Conservation (phyloP, 2,797 vertebrate species). For the Tenualosa thibaudeaui region DNA sequence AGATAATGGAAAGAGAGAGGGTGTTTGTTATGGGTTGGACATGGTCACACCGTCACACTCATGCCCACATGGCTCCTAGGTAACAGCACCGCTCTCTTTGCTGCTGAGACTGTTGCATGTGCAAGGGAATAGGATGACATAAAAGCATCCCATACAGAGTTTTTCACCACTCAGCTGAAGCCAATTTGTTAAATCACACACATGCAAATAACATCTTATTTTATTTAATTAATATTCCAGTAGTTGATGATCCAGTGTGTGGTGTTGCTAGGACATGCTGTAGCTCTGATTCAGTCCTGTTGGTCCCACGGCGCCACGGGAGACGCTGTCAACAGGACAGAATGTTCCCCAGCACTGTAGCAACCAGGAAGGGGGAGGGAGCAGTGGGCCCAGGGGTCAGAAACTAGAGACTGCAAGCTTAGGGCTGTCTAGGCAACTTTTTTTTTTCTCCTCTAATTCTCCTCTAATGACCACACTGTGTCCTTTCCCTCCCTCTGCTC, state of each 20-base stretch:
- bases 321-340: constrained; percentile 15
- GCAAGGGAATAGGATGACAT: neutral
- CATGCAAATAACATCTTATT: no score
- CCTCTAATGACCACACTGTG: neutral
- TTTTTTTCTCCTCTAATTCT: neutral
- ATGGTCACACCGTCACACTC: neutral
- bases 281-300: neutral
- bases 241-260: neutral
- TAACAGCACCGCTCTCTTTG: neutral
- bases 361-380: constrained; percentile 18
- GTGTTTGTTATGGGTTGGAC: neutral
- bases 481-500: neutral
- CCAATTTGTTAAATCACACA: no score
- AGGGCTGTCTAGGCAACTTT: neutral
- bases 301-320: neutral
- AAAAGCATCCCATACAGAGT: neutral
- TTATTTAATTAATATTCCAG: neutral
- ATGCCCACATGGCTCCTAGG: neutral
- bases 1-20: neutral
- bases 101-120: neutral
- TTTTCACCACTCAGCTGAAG: no score
- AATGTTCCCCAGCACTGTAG: constrained; percentile 19
- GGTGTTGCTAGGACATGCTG: neutral
- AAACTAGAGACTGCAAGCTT: neutral
- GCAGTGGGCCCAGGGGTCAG: constrained; percentile 4